Conservation (phyloP, 2,113 vertebrate species). For the Siniperca chuatsi region DNA sequence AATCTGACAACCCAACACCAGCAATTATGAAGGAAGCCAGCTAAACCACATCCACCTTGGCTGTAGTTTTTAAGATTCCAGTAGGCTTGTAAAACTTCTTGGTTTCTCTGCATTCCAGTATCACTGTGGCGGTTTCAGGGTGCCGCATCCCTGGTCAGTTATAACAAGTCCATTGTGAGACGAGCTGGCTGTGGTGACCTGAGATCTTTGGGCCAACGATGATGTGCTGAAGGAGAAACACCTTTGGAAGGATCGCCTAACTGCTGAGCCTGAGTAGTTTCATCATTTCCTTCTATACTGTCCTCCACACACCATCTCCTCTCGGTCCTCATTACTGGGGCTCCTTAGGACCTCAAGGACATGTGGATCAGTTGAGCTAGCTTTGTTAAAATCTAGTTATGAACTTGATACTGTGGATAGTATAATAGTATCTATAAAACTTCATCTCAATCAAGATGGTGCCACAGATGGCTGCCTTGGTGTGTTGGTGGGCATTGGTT, state of each 20-base stretch:
- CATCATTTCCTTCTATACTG: conserved; percentile 51
- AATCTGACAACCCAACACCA: conserved; percentile 85
- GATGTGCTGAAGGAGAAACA: conserved; percentile 49
- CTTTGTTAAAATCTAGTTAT: conserved; percentile 25
- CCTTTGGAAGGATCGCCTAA: conserved; percentile 29
- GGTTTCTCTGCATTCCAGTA: conserved; percentile 80
- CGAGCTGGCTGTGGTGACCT: conserved; percentile 43
- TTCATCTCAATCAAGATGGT: too few species aligned
- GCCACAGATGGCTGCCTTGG: too few species aligned
- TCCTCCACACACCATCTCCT: conserved; percentile 46
- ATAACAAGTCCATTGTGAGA: conserved; percentile 70
- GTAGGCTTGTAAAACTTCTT: conserved; percentile 79
- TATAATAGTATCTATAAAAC: not conserved
- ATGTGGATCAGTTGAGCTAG: conserved; percentile 60
- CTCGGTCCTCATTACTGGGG: conserved; percentile 62
- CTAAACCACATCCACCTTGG: conserved; percentile 85
- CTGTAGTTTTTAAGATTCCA: conserved; percentile 83
- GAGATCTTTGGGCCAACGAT: conserved; percentile 42
- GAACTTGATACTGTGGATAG: not conserved
- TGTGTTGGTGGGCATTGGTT: too few species aligned
- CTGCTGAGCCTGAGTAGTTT: conserved; percentile 30
- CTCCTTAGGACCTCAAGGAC: conserved; percentile 82
- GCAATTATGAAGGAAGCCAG: conserved; percentile 87
- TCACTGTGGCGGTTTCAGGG: conserved; percentile 72
- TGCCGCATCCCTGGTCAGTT: conserved; percentile 62